Percentiles rank a stretch among this genome's conserved stretches.
phyloP scores from a whole-genome alignment of 35 echinoderm and acorn worm genomes.

The Acanthaster planci region DNA sequence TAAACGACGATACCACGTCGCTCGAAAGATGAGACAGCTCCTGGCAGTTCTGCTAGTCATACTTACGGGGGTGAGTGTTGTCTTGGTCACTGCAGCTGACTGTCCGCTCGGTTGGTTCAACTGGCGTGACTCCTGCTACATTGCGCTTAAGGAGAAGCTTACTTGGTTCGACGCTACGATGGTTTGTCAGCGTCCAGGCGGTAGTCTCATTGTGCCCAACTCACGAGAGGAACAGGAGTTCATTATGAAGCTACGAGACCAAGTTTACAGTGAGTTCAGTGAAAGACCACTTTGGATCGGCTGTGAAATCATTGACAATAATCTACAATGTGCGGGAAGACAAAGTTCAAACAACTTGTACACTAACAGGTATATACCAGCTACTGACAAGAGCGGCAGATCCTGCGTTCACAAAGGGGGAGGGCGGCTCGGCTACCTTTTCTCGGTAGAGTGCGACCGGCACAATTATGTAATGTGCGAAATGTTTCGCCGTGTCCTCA shows the following conservation, averaged over 20 bases:
- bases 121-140: not conserved
- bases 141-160: not conserved
- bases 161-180: not conserved
- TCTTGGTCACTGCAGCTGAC: not conserved
- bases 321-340: not conserved
- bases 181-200: not conserved
- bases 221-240: not conserved
- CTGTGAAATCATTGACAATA: no score
- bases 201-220: not conserved
- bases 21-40: no score
- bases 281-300: no score
- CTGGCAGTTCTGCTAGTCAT: not conserved
- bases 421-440: not conserved
- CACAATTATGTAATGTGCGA: not conserved
- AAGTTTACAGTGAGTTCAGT: not conserved
- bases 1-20: no score
- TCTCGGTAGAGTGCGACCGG: not conserved
- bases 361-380: not conserved
- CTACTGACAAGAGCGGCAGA: not conserved
- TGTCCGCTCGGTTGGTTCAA: not conserved
- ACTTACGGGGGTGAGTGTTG: not conserved
- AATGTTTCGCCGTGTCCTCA: not conserved
- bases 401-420: not conserved
- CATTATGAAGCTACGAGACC: not conserved
- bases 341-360: not conserved